These are phyloP conservation scores for Lophius piscatorius DNA, from an alignment of 2,113 vertebrate genomes.

Conservation along the genomic window DNA sequence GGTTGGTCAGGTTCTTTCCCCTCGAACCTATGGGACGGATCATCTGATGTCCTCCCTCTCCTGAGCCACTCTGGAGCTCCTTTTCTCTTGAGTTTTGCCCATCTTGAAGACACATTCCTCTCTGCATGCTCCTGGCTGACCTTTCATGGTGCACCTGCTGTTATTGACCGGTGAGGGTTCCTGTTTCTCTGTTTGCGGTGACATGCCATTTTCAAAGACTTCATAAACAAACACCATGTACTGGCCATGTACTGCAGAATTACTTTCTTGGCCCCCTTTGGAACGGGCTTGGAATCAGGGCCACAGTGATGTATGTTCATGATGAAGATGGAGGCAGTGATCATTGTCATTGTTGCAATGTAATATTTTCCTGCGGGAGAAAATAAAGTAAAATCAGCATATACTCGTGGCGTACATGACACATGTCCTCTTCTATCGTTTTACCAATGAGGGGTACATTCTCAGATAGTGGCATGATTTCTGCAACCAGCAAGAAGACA, in stretches of 20 bases:
- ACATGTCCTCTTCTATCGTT: not conserved
- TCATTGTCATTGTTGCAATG: constrained; percentile 94
- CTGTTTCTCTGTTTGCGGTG: constrained; percentile 55
- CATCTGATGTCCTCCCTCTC: constrained; percentile 59
- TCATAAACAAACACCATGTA: constrained; percentile 86
- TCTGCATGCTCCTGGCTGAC: constrained; percentile 39
- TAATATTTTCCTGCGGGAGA: constrained; percentile 88
- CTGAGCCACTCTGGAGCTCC: not conserved
- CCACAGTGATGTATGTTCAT: constrained; percentile 93
- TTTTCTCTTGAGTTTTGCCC: constrained; percentile 17
- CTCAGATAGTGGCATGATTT: constrained; percentile 92
- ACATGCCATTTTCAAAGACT: constrained; percentile 84
- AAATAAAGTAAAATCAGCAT: constrained; percentile 7
- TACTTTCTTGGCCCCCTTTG: constrained; percentile 84
- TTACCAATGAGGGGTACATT: constrained; percentile 92
- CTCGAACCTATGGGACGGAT: constrained; percentile 42
- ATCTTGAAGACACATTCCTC: constrained; percentile 49
- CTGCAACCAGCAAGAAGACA: constrained; percentile 90
- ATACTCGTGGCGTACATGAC: not conserved
- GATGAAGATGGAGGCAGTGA: constrained; percentile 91
- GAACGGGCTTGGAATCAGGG: constrained; percentile 85
- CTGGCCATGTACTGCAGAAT: constrained; percentile 86
- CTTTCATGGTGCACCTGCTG: constrained; percentile 58
- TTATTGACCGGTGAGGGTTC: constrained; percentile 42
- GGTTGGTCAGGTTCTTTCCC: constrained; percentile 42